Percentiles rank a stretch among this genome's conserved stretches.
Conservation (phyloP, 2,797 vertebrate species). For the Gallinago stenura region DNA sequence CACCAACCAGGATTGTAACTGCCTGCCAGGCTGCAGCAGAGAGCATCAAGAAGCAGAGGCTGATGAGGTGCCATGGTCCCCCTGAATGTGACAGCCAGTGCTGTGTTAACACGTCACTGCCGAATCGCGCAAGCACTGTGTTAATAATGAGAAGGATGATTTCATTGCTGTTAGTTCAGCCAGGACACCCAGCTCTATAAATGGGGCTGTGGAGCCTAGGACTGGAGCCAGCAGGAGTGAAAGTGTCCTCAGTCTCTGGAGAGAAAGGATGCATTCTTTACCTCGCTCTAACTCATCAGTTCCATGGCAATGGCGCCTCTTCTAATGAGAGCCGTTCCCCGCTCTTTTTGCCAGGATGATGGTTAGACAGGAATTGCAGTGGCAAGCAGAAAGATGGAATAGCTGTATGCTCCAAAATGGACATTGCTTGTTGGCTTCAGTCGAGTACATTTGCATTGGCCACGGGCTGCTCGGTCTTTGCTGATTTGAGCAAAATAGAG, state of each 20-base stretch:
- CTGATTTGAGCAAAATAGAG: not conserved
- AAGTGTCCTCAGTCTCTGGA: slow-evolving; percentile 48
- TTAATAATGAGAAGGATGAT: slow-evolving; percentile 11
- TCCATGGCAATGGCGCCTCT: not conserved
- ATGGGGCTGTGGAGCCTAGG: not conserved
- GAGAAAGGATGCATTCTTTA: slow-evolving; percentile 65
- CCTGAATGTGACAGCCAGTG: not conserved
- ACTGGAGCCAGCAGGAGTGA: slow-evolving; percentile 49
- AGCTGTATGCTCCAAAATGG: not conserved
- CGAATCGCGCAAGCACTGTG: not conserved
- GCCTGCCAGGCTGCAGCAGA: not conserved
- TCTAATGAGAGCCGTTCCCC: not conserved
- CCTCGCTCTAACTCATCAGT: not conserved
- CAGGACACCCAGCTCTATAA: not conserved
- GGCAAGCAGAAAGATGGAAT: not conserved
- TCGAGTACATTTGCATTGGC: not conserved
- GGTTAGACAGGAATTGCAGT: slow-evolving; percentile 8
- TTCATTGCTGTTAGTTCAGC: slow-evolving; percentile 31
- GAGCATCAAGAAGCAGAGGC: not conserved
- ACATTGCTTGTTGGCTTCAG: not conserved
- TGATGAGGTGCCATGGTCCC: not conserved
- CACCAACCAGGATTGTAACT: not conserved
- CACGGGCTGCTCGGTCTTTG: not conserved
- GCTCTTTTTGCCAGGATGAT: slow-evolving; percentile 12
- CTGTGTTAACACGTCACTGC: not conserved